Base-by-base conservation (phyloP, 2,888 invertebrate genomes). In the Acholoe squamosa region DNA sequence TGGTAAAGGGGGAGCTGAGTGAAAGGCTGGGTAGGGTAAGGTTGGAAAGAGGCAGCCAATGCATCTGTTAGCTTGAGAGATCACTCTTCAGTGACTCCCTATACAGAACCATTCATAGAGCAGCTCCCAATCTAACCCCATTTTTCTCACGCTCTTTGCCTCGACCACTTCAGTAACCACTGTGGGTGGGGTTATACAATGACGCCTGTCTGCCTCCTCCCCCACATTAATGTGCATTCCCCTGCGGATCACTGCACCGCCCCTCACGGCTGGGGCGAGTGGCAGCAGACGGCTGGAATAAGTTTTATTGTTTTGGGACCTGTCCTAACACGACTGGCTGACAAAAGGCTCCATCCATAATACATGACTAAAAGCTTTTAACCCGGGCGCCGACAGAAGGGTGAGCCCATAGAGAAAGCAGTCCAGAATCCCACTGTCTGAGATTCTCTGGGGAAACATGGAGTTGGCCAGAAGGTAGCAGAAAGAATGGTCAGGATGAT, bases 271-370 rank as follows among this genome's bases (percentile, higher is more conserved):
- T 43, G 43, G n/a, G 61, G 61, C 61, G 22, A 28, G 71, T 5
- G n/a, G 71, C 71, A 71, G 71, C 71, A 71, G 71, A 71, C 71
- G 71, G 71, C 71, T 14, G 43, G 71, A 71, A 71, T 71, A 71
- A 71, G 71, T 71, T 71, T 71, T 71, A 71, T 71, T 71, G 71
- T 71, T 71, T 71, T 71, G 71, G 71, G 71, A 71, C 71, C 31
- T 71, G 71, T 71, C 71, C 28, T 71, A 25, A 71, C 71, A 71
- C 71, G 25, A 28, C 71, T 25, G 71, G 71, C 71, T 28, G 71
- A 71, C 71, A 71, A 71, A 71, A 71, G 71, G 71, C 28, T 28
- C 28, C 71, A 71, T 71, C 71, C 0, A 28, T 71, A 71, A 71
- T 71, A 71, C 71, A 71, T 28, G 28, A 71, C 71, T 71, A 71